Conservation (phyloP, 2,113 vertebrate genomes). For the Tychaedon coryphoeus region DNA sequence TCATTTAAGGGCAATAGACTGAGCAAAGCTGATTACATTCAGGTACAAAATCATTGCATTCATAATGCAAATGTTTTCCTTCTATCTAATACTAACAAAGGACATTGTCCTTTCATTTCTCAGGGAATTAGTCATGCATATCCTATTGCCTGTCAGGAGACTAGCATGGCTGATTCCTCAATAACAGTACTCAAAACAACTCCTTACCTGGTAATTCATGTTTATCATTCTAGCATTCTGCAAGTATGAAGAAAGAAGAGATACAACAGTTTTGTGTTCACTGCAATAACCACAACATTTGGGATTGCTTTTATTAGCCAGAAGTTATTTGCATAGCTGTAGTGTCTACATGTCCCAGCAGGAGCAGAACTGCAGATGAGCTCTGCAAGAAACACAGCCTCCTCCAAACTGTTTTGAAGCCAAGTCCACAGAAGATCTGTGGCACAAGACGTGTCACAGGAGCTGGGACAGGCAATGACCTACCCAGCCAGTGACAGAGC, state of each 20-base stretch:
- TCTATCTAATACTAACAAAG: neutral
- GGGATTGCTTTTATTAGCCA: neutral
- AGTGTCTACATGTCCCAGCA: neutral
- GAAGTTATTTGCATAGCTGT: neutral
- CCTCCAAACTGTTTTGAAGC: neutral
- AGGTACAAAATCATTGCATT: neutral
- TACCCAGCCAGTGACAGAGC: neutral
- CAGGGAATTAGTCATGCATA: neutral
- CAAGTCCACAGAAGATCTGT: neutral
- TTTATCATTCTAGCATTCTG: neutral
- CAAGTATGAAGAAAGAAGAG: neutral
- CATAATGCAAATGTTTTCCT: slow-evolving; percentile 35
- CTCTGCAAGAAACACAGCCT: neutral
- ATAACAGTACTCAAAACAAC: neutral
- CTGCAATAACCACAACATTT: neutral
- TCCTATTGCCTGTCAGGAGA: neutral
- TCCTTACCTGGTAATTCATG: neutral
- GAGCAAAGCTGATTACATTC: slow-evolving; percentile 2
- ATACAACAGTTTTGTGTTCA: neutral
- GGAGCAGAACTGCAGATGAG: neutral
- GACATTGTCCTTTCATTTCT: neutral
- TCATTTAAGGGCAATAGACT: slow-evolving; percentile 6
- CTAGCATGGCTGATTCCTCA: neutral
- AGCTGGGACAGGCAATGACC: neutral
- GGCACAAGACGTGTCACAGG: neutral